These are phyloP conservation scores for Fissipunctia ypsillon DNA, from an alignment of 2,888 invertebrate genomes.

Conservation along the genomic window DNA sequence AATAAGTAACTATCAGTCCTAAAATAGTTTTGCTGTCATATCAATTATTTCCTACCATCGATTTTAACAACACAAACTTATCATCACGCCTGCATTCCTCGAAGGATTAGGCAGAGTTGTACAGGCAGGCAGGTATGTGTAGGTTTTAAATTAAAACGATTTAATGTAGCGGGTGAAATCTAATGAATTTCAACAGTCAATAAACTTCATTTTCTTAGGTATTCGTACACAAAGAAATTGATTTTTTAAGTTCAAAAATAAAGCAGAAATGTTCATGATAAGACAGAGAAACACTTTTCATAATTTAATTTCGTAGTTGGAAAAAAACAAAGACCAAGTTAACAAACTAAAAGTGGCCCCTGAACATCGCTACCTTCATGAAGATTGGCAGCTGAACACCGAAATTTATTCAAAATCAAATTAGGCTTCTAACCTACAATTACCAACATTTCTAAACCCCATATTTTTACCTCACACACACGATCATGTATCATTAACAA, in stretches of 20 bases:
- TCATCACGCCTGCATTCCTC: background rate
- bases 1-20: too few relatives aligned
- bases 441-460: conserved; percentile 29
- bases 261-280: too few relatives aligned
- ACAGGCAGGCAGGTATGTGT: background rate
- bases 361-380: too few relatives aligned
- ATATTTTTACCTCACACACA: conserved; percentile 47
- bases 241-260: background rate
- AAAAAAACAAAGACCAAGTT: too few relatives aligned
- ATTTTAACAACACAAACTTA: background rate
- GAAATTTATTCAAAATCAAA: conserved; percentile 1
- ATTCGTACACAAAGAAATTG: background rate
- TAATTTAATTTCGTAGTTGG: background rate
- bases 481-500: conserved; percentile 51
- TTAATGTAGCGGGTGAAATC: background rate
- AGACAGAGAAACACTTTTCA: background rate
- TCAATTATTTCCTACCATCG: background rate
- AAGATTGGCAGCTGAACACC: conserved; percentile 16
- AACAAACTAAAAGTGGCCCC: too few relatives aligned
- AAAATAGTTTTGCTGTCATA: background rate
- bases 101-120: background rate
- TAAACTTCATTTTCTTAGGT: background rate
- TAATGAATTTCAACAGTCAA: background rate
- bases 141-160: background rate
- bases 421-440: conserved; percentile 27